Evolutionary conservation across 2,797 vertebrate species (phyloP).

Genomic region (Menidia menidia): DNA sequence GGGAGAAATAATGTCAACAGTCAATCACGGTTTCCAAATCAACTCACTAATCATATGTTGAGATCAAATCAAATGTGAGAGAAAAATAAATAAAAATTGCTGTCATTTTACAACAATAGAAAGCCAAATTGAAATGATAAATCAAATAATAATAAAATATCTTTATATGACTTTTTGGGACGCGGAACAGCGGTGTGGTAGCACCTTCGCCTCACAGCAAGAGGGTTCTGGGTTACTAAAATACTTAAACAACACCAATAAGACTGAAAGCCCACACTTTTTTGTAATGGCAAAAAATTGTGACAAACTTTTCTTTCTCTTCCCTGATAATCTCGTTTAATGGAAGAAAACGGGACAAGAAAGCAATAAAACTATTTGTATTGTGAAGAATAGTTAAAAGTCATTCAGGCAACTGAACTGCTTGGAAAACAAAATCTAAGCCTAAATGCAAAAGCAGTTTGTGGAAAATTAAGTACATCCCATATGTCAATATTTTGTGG

Average conservation of each 20-base stretch:
- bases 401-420: no score
- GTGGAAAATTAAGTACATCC: no score
- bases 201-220: no score
- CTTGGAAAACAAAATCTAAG: no score
- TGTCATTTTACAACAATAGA: conserved; percentile 15
- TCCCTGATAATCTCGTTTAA: no score
- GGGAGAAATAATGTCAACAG: not conserved
- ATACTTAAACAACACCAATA: conserved; percentile 44
- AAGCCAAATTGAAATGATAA: conserved; percentile 2
- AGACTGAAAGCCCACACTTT: conserved; percentile 5
- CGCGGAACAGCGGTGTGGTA: conserved; percentile 13
- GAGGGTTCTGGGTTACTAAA: conserved; percentile 4
- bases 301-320: conserved; percentile 11
- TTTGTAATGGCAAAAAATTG: conserved; percentile 29
- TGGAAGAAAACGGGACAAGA: no score
- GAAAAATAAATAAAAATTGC: not conserved
- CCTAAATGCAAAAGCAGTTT: no score
- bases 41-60: conserved; percentile 2
- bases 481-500: no score
- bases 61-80: not conserved
- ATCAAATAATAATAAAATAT: conserved; percentile 22
- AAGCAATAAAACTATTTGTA: no score
- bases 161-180: conserved; percentile 33
- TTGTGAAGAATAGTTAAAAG: no score
- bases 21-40: not conserved